These are phyloP conservation scores for Vespertilio murinus DNA, from an alignment of 2,797 vertebrate species.

Conservation along the genomic window DNA sequence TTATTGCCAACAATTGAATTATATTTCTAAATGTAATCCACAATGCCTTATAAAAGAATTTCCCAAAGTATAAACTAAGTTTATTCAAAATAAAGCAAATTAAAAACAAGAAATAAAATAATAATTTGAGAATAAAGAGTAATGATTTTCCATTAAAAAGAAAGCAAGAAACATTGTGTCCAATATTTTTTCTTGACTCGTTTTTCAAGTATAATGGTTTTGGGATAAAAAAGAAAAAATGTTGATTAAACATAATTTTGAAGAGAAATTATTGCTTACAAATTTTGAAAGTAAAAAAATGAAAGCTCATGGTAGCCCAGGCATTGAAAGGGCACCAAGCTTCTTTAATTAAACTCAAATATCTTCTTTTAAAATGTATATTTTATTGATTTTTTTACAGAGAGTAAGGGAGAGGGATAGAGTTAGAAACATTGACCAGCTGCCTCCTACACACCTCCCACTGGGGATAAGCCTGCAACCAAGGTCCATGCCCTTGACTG, in stretches of 20 bases:
- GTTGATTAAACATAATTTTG: background rate
- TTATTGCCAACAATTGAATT: slow-evolving; percentile 59
- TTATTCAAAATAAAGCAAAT: slow-evolving; percentile 24
- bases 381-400: too few species aligned
- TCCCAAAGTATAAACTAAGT: background rate
- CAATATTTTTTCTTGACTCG: background rate
- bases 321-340: background rate
- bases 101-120: slow-evolving; percentile 32
- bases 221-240: background rate
- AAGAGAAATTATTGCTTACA: background rate
- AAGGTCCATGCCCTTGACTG: too few species aligned
- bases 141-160: background rate
- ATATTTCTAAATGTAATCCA: slow-evolving; percentile 49
- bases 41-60: slow-evolving; percentile 27
- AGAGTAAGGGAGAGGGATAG: too few species aligned
- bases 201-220: background rate
- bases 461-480: too few species aligned
- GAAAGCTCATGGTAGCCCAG: background rate
- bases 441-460: too few species aligned
- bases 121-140: background rate
- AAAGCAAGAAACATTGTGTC: background rate
- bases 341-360: background rate
- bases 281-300: background rate
- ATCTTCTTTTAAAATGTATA: too few species aligned
- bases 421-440: too few species aligned